Conservation (phyloP, 2,888 invertebrate genomes). For the Heterodera filipjevi region DNA sequence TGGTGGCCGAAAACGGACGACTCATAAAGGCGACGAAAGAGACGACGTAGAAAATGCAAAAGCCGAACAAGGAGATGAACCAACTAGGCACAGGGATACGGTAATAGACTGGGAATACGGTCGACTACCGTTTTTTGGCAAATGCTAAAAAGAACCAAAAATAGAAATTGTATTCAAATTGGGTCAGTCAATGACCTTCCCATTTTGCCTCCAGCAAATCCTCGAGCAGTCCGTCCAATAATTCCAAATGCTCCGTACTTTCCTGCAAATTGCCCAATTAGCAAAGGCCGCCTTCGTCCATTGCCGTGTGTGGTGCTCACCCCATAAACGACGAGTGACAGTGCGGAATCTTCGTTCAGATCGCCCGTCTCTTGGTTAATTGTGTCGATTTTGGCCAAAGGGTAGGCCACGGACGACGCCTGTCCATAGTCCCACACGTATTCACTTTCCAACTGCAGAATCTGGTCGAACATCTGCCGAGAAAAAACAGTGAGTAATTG, state of each 20-base stretch:
- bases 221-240: conserved; percentile 90
- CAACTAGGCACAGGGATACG: conserved; percentile 46
- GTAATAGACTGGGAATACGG: background rate
- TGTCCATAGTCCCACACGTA: conserved; percentile 93
- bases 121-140: conserved; percentile 70
- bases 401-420: conserved; percentile 76
- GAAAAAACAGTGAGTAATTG: background rate
- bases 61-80: conserved; percentile 77
- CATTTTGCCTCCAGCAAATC: conserved; percentile 94
- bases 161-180: too few relatives aligned
- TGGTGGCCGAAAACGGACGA: conserved; percentile 70
- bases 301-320: conserved; percentile 71
- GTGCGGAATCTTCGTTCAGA: conserved; percentile 90
- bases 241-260: conserved; percentile 88
- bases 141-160: background rate
- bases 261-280: conserved; percentile 68
- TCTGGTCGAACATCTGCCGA: conserved; percentile 86
- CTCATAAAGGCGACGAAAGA: conserved; percentile 85
- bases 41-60: conserved; percentile 85
- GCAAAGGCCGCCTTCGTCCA: too few relatives aligned
- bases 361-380: conserved; percentile 87
- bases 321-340: conserved; percentile 94
- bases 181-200: conserved; percentile 80
- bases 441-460: conserved; percentile 90
- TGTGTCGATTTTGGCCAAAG: conserved; percentile 89